These are phyloP conservation scores for Coranthus polyacanthus DNA, from an alignment of 2,797 vertebrate species.

Conservation along the genomic window DNA sequence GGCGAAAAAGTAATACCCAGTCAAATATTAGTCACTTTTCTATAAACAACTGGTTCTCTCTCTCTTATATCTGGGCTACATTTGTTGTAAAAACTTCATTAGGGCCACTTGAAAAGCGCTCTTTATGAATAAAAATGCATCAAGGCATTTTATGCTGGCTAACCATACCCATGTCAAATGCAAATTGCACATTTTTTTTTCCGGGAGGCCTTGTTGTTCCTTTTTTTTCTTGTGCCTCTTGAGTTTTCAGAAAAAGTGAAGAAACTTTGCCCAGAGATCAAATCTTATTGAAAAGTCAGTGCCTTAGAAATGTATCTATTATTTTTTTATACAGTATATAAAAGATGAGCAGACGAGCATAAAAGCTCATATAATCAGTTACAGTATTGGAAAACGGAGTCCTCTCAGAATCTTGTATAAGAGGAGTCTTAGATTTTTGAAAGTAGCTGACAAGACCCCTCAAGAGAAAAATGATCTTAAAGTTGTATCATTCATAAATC, in stretches of 20 bases:
- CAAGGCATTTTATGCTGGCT: background rate
- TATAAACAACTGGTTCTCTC: too few relatives aligned
- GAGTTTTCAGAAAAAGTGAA: background rate
- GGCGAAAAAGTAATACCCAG: too few relatives aligned
- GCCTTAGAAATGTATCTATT: too few relatives aligned
- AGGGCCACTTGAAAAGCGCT: too few relatives aligned
- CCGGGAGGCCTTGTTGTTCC: background rate
- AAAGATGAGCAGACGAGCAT: background rate
- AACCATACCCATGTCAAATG: background rate
- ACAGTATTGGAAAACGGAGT: too few relatives aligned
- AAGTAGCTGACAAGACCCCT: slow-evolving; percentile 1
- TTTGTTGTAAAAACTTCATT: too few relatives aligned
- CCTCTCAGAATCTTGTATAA: too few relatives aligned
- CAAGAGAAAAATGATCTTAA: slow-evolving; percentile 19
- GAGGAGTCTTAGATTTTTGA: background rate
- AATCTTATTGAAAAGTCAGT: background rate
- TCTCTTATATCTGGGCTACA: too few relatives aligned
- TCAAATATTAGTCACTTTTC: too few relatives aligned
- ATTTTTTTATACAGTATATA: too few relatives aligned
- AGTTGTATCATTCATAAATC: slow-evolving; percentile 33
- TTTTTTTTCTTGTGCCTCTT: background rate
- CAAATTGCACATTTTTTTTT: background rate
- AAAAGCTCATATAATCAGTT: background rate
- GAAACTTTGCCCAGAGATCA: background rate
- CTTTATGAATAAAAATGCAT: too few relatives aligned